Evolutionary conservation across 2,797 vertebrate genomes (phyloP).

Genomic region (Eupleurogrammus muticus): DNA sequence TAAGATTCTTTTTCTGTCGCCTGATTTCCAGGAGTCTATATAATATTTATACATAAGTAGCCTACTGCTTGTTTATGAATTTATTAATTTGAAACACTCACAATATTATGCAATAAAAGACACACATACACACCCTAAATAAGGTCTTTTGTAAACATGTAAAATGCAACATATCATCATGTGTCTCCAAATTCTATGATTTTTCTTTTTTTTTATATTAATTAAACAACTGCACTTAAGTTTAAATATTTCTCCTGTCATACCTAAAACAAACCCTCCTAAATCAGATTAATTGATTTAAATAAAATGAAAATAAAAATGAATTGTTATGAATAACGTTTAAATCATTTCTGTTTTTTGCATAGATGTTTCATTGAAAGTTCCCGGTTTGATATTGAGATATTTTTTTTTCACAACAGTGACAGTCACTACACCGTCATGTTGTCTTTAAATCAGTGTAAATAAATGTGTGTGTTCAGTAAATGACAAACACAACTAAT

Average conservation of each 20-base stretch:
- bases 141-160: neutral
- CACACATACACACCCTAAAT: neutral
- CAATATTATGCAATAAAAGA: neutral
- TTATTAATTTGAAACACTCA: neutral
- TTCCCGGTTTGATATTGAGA: neutral
- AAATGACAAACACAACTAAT: too few species aligned
- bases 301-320: too few species aligned
- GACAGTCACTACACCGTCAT: neutral
- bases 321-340: neutral
- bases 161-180: neutral
- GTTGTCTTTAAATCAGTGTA: neutral
- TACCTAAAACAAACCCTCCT: neutral
- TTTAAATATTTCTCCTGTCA: neutral
- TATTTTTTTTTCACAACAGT: too few species aligned
- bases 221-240: neutral
- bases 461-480: neutral
- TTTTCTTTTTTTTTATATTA: conserved; percentile 1
- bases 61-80: neutral
- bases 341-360: neutral
- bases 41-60: neutral
- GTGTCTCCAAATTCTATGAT: neutral
- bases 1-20: neutral
- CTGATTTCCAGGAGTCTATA: fast-evolving
- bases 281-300: neutral
- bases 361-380: neutral